These are phyloP conservation scores for Drosophila affinis DNA, from an alignment of 2,888 invertebrate species.

Conservation along the genomic window DNA sequence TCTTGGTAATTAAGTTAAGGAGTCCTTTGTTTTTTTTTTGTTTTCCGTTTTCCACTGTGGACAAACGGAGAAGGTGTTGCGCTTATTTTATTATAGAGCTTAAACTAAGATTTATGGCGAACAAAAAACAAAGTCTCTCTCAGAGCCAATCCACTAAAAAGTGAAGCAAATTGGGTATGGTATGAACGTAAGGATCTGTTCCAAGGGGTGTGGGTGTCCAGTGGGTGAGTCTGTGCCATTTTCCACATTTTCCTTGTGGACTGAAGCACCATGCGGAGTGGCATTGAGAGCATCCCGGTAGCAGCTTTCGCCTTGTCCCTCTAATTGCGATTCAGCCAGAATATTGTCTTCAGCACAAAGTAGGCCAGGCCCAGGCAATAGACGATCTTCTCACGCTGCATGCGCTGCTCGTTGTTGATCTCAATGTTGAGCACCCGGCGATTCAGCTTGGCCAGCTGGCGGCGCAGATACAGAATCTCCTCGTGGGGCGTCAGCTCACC, in stretches of 20 bases:
- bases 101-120: conserved; percentile 68
- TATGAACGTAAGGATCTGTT: conserved; percentile 26
- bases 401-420: conserved; percentile 91
- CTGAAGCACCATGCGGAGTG: conserved; percentile 41
- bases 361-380: conserved; percentile 94
- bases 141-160: conserved; percentile 48
- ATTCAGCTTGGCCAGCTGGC: conserved; percentile 94
- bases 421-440: conserved; percentile 94
- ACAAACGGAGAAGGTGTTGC: conserved; percentile 54
- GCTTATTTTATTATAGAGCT: conserved; percentile 66
- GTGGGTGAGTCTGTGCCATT: conserved; percentile 9
- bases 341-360: conserved; percentile 92
- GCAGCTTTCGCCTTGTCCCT: not conserved
- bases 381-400: conserved; percentile 93
- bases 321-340: conserved; percentile 90
- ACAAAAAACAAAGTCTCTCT: conserved; percentile 55
- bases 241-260: conserved; percentile 32
- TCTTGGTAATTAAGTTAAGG: conserved; percentile 36
- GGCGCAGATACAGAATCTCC: conserved; percentile 92
- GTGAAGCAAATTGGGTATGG: conserved; percentile 4
- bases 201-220: conserved; percentile 25
- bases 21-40: conserved; percentile 24
- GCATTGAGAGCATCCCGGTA: not conserved
- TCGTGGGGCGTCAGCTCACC: conserved; percentile 89
- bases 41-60: conserved; percentile 44